Evolutionary conservation across 2,113 vertebrate genomes (phyloP), one percentile per base, ranked within the genome.

Genomic region (Phrynocephalus versicolor): DNA sequence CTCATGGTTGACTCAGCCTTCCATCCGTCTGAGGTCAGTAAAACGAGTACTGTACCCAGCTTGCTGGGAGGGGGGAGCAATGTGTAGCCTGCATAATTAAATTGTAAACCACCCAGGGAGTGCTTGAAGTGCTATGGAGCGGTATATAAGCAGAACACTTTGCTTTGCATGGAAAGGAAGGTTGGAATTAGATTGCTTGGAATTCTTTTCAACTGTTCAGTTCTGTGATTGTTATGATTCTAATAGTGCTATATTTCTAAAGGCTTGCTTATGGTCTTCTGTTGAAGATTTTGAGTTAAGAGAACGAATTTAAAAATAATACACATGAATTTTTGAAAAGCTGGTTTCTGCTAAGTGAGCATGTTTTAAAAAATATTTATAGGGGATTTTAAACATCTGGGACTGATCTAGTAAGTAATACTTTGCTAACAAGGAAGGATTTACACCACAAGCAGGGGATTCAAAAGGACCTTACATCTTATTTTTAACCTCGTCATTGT

Each of bases 381-480:
- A 82, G 57, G 10, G 6, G 30, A 87, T 78, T 85, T 85, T n/a
- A 58, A 82, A 73, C 45, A 64, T 82, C 37, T 82, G 0, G n/a
- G 39, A 39, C 8, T 16, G 1, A 21, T 85, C 33, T 21, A 75
- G 41, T 30, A 77, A 19, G 39, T 83, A 76, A n/a, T 91, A 85
- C 79, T 76, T 8, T n/a, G 64, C 9, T 51, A 79, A 85, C 78
- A 82, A 86, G 85, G 74, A 1, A 81, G 19, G 21, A 80, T 35
- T 75, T 87, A 13, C 4, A 27, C 33, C 16, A 23, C 60, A 67
- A 86, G 75, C 27, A 81, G 16, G 18, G 33, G 10, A 3, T 73
- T 90, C 81, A 85, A 77, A 70, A 45, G 27, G 0, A 27, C 12
- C 72, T 79, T 83, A 64, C 23, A 25, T 73, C 3, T 79, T 91